phyloP scores from a whole-genome alignment of 30 jellyfish, hydroid and myxozoan species.

The Pelagia noctiluca region DNA sequence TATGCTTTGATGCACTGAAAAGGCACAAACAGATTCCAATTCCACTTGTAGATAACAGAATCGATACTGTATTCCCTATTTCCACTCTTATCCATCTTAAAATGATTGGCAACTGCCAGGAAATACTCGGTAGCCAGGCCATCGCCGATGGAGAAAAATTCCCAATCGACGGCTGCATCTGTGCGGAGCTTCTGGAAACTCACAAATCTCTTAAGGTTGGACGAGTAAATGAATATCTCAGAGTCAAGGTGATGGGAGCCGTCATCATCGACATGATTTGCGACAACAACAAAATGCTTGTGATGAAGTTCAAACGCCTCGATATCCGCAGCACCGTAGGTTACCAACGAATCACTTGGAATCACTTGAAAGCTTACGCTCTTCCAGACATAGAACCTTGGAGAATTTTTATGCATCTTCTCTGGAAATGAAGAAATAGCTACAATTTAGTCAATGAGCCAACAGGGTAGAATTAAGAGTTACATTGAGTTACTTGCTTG shows the following conservation, averaged over 20 bases:
- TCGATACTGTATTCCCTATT: conserved; percentile 45
- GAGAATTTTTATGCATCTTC: conserved; percentile 54
- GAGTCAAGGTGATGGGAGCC: conserved; percentile 76
- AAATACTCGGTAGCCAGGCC: conserved; percentile 93
- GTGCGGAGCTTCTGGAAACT: conserved; percentile 84
- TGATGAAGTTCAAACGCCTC: conserved; percentile 81
- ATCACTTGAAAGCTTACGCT: conserved; percentile 66
- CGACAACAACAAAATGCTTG: conserved; percentile 80
- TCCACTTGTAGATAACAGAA: conserved; percentile 93
- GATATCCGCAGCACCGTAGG: conserved; percentile 87
- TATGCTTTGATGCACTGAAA: conserved; percentile 82
- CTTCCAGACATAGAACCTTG: conserved; percentile 75
- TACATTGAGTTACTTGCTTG: no score
- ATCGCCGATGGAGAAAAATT: conserved; percentile 87
- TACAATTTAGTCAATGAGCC: not conserved
- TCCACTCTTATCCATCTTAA: conserved; percentile 33
- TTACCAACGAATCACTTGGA: conserved; percentile 53
- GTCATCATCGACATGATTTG: conserved; percentile 75
- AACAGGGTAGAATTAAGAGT: no score
- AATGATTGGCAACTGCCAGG: conserved; percentile 89
- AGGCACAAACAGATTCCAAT: conserved; percentile 96
- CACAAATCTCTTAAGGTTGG: conserved; percentile 52
- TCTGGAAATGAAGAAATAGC: conserved; percentile 40
- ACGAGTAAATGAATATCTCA: conserved; percentile 76
- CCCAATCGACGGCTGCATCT: conserved; percentile 93